Conservation (phyloP, 2,797 vertebrate genomes). For the Sylvia borin region DNA sequence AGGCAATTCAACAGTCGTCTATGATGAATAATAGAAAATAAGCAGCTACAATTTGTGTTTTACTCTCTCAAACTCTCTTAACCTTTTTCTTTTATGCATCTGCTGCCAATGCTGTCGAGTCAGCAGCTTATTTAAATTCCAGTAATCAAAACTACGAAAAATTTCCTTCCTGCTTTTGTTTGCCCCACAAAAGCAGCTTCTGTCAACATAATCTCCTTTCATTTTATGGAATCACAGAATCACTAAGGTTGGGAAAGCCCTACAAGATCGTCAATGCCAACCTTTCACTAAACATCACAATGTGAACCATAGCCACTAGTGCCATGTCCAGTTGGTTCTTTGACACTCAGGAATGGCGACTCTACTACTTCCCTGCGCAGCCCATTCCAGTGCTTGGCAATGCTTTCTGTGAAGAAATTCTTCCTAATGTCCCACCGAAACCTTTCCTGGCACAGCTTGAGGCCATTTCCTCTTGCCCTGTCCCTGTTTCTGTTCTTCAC, state of each 20-base stretch:
- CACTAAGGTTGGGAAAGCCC: not conserved
- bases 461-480: not conserved
- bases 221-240: not conserved
- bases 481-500: not conserved
- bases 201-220: not conserved
- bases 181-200: not conserved
- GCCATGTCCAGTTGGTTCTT: not conserved
- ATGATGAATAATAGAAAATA: not conserved
- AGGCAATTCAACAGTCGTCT: slow-evolving; percentile 14
- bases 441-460: not conserved
- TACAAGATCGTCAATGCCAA: not conserved
- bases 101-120: slow-evolving; percentile 38
- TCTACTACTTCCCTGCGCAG: fast-evolving
- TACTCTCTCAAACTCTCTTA: not conserved
- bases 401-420: not conserved
- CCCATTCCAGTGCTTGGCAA: not conserved
- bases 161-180: slow-evolving; percentile 26
- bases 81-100: slow-evolving; percentile 22
- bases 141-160: slow-evolving; percentile 47
- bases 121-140: slow-evolving; percentile 50
- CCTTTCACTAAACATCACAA: not conserved
- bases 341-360: not conserved
- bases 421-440: not conserved
- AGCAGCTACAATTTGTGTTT: slow-evolving; percentile 1
- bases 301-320: not conserved